Evolutionary conservation across 2,797 vertebrate genomes (phyloP).

Genomic region (Artibeus jamaicensis): DNA sequence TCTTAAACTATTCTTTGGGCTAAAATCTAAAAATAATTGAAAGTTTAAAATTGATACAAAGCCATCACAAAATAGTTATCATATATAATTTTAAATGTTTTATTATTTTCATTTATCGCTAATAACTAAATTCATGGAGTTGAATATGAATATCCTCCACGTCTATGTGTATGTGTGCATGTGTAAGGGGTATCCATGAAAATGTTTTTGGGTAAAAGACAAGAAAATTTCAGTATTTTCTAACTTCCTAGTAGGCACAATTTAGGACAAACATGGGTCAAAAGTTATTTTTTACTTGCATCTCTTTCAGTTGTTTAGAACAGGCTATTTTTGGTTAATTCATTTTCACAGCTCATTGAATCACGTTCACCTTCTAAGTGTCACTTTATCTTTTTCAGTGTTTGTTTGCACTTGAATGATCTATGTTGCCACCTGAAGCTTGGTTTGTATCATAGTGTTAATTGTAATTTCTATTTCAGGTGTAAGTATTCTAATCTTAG

Average conservation of each 20-base stretch:
- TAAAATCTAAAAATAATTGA: background rate
- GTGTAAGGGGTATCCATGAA: background rate
- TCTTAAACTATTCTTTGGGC: background rate
- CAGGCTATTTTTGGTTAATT: constrained; percentile 22
- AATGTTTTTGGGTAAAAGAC: background rate
- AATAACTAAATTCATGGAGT: background rate
- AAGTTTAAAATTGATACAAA: background rate
- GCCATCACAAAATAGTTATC: background rate
- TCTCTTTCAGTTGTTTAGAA: constrained; percentile 39
- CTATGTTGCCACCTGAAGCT: background rate
- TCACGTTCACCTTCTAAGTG: constrained; percentile 26
- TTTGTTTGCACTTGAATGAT: constrained; percentile 36
- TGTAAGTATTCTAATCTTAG: constrained; percentile 12
- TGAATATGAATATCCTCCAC: background rate
- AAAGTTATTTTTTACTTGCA: constrained; percentile 36
- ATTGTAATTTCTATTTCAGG: constrained; percentile 17
- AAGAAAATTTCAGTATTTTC: background rate
- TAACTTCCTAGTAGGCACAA: background rate
- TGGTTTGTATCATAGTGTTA: background rate
- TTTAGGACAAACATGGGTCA: background rate
- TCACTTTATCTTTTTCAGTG: background rate
- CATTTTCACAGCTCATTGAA: constrained; percentile 46
- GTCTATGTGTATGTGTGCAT: background rate
- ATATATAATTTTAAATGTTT: background rate
- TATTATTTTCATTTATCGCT: background rate